Conservation (phyloP, 2,797 vertebrate genomes). For the Xenops minutus region DNA sequence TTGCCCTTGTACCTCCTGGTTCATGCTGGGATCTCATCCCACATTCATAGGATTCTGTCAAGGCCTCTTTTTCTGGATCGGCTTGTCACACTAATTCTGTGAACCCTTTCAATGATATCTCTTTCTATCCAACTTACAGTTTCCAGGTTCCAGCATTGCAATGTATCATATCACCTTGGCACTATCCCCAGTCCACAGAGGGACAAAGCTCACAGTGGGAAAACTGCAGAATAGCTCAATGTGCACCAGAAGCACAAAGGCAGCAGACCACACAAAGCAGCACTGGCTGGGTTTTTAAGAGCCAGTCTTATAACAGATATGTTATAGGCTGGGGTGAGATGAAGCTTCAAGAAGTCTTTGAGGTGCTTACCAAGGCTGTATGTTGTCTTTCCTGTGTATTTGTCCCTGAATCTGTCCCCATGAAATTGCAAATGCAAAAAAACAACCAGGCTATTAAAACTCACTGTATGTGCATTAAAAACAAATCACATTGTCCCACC, state of each 20-base stretch:
- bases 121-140: neutral
- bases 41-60: neutral
- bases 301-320: neutral
- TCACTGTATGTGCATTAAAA: neutral
- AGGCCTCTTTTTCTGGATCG: neutral
- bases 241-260: neutral
- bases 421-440: conserved; percentile 5
- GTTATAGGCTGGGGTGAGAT: neutral
- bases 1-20: neutral
- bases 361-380: neutral
- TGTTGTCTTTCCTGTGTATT: neutral
- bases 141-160: neutral
- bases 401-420: conserved; percentile 2
- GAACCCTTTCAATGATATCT: neutral
- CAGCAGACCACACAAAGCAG: neutral
- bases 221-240: neutral
- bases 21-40: neutral
- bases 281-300: neutral
- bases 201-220: neutral
- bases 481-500: neutral
- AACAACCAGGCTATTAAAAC: neutral
- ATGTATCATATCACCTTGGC: neutral
- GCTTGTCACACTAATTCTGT: neutral
- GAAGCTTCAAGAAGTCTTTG: neutral
- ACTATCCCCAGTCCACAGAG: neutral